These are phyloP conservation scores for Artemia sinica DNA, from an alignment of 2,888 invertebrate genomes.

Conservation along the genomic window DNA sequence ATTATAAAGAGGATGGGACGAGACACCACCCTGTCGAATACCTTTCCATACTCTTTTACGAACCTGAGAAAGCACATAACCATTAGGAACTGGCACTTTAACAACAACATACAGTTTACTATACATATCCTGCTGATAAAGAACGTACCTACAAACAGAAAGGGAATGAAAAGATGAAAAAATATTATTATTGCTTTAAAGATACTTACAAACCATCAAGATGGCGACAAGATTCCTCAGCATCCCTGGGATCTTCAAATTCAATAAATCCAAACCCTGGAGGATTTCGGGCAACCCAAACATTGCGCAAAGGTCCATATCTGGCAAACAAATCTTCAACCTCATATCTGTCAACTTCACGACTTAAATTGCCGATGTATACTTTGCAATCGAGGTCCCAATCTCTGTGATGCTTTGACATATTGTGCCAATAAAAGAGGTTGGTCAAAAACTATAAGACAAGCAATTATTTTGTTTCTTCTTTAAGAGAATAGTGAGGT, in stretches of 20 bases:
- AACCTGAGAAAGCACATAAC: too few species aligned
- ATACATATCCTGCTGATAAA: too few species aligned
- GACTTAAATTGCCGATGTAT: conserved; percentile 77
- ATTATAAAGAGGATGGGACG: too few species aligned
- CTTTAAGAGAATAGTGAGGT: too few species aligned
- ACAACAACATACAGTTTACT: too few species aligned
- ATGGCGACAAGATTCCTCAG: conserved; percentile 65
- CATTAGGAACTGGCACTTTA: too few species aligned
- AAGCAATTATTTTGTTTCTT: too few species aligned
- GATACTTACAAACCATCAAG: conserved; percentile 59
- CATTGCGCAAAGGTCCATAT: conserved; percentile 72
- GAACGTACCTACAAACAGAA: too few species aligned
- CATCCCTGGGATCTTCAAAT: conserved; percentile 70
- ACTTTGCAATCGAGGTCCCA: conserved; percentile 79
- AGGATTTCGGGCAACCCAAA: conserved; percentile 85
- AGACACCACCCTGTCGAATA: too few species aligned
- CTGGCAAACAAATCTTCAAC: conserved; percentile 70
- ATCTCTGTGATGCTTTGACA: conserved; percentile 43
- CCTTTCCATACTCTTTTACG: too few species aligned
- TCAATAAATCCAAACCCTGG: conserved; percentile 82
- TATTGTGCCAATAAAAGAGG: background rate
- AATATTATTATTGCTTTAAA: conserved; percentile 27
- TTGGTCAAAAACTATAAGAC: background rate
- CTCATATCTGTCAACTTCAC: conserved; percentile 74
- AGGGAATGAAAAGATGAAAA: background rate